Percentiles rank a stretch among this genome's conserved stretches.
These are phyloP conservation scores for Melieria omissa DNA, from an alignment of 2,888 invertebrate genomes.

Conservation along the genomic window DNA sequence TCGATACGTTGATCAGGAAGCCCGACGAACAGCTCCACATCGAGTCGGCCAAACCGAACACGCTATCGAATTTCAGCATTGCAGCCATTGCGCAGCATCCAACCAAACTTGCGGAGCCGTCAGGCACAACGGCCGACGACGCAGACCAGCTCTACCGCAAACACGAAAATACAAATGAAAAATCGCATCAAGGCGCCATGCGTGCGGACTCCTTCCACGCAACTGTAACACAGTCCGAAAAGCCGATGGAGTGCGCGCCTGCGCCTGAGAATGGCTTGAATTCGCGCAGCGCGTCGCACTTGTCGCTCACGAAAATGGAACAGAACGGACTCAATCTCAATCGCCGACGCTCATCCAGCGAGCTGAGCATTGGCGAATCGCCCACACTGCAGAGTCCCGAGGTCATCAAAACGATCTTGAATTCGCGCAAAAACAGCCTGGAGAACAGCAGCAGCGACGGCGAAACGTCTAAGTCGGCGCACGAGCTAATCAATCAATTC, in stretches of 20 bases:
- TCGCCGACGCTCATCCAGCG: conserved; percentile 63
- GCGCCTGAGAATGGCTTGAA: conserved; percentile 36
- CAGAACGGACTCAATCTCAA: conserved; percentile 47
- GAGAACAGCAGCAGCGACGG: conserved; percentile 51
- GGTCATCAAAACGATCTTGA: conserved; percentile 65
- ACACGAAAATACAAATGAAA: conserved; percentile 45
- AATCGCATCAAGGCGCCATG: conserved; percentile 47
- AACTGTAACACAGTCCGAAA: conserved; percentile 37
- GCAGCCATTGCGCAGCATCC: conserved; percentile 39
- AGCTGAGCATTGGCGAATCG: conserved; percentile 65
- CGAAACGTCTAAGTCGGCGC: conserved; percentile 21
- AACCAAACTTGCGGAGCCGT: conserved; percentile 3
- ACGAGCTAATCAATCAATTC: neutral
- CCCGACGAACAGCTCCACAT: conserved; percentile 49
- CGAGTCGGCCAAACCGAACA: conserved; percentile 59
- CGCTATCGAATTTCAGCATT: conserved; percentile 60
- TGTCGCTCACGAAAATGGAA: conserved; percentile 57
- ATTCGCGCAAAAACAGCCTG: conserved; percentile 62
- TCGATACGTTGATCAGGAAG: conserved; percentile 56
- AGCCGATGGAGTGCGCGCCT: neutral
- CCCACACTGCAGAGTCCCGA: conserved; percentile 65
- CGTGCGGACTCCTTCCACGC: conserved; percentile 65
- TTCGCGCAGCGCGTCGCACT: conserved; percentile 61
- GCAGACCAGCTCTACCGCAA: conserved; percentile 53
- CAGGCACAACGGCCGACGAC: conserved; percentile 36